Base-by-base conservation (phyloP, 1,140 invertebrate species). In the Portunus trituberculatus region DNA sequence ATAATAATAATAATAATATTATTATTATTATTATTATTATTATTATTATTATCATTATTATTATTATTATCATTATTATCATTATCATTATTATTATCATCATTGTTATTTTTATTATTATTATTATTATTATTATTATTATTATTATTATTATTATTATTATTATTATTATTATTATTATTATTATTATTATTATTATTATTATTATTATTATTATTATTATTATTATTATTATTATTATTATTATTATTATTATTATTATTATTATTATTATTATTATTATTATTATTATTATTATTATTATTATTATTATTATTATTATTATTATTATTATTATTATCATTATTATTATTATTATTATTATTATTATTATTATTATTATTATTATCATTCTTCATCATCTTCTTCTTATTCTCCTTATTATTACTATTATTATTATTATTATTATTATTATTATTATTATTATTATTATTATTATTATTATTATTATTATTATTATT, bases 381-480 rank as follows among this genome's bases (percentile, higher is more conserved):
- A n/a, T n/a, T n/a, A n/a, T n/a, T n/a, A n/a, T n/a, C n/a, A n/a
- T 45, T 90, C 16, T 45, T 90, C 28, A 90, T 90, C 48, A 46
- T 46, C 28, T 31, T 46, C 28, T 10, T 90, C 28, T 45, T 90
- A 45, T 12, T 90, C 48, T 31, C 8, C 48, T 10, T 39, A 7
- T 14, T 39, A 14, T 7, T 90, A 31, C 12, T 46, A 31, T 10
- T 90, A 10, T 31, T 46, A 14, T 31, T 67, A 12, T 92, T 92
- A 92, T 52, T 67, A 59, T 92, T 92, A 92, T 31, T 31, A 59
- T 92, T 92, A 52, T 92, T 45, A 92, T 28, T 46, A 59, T 28
- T 92, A 76, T 92, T 67, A 92, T 92, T 67, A 92, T 92, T 92
- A 92, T 92, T 32, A 92, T 67, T 92, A 92, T 76, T 4, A 59